Conservation (phyloP, 2,113 vertebrate species). For the Rhabdornis inornatus region DNA sequence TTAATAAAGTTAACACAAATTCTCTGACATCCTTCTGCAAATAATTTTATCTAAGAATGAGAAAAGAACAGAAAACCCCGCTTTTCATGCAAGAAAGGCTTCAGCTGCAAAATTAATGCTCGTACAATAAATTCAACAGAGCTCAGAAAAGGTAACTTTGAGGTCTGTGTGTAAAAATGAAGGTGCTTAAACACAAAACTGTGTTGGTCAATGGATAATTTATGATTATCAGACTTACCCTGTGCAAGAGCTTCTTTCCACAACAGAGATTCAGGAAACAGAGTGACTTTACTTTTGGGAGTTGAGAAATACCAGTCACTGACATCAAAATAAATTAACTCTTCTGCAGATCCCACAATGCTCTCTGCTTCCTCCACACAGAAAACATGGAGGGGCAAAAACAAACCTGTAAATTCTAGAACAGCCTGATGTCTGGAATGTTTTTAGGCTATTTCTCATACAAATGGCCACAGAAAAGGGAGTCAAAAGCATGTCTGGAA, state of each 20-base stretch:
- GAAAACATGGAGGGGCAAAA: neutral
- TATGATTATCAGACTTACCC: constrained; percentile 22
- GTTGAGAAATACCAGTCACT: constrained; percentile 70
- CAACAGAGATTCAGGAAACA: constrained; percentile 64
- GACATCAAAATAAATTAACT: constrained; percentile 57
- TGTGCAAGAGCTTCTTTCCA: constrained; percentile 62
- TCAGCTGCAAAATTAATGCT: constrained; percentile 59
- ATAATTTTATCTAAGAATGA: neutral
- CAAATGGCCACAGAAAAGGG: neutral
- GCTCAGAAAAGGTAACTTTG: constrained; percentile 58
- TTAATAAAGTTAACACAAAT: neutral
- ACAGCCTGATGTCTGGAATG: neutral
- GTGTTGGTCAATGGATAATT: constrained; percentile 65
- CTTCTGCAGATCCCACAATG: neutral
- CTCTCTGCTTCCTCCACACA: constrained; percentile 30
- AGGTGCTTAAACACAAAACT: constrained; percentile 69
- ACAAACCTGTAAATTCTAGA: neutral
- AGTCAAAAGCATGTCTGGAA: neutral
- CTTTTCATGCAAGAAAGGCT: constrained; percentile 64
- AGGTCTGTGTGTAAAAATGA: constrained; percentile 66
- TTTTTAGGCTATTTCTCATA: neutral
- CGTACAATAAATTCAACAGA: constrained; percentile 54
- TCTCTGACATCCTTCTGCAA: neutral
- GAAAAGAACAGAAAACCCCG: neutral
- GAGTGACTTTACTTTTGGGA: constrained; percentile 47